phyloP scores from a whole-genome alignment of 2,797 vertebrate species.

The Pipistrellus kuhlii region DNA sequence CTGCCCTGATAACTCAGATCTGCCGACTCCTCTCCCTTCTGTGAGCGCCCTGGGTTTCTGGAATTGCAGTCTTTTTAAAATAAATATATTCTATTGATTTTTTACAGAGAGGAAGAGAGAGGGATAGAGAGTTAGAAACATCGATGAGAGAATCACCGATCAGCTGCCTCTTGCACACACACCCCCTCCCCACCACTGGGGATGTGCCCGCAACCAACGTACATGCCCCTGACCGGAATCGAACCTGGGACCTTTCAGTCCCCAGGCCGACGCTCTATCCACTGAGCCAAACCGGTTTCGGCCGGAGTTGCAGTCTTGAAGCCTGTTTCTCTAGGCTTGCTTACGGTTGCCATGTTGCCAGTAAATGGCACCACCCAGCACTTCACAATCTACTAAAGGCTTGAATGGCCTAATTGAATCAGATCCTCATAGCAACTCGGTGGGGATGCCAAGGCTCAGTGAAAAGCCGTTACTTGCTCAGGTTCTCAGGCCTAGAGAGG shows the following conservation, averaged over 20 bases:
- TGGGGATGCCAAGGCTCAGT: neutral
- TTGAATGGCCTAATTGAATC: neutral
- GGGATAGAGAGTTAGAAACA: too few relatives aligned
- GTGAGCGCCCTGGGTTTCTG: neutral
- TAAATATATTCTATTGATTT: too few relatives aligned
- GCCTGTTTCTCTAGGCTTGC: neutral
- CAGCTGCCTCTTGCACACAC: too few relatives aligned
- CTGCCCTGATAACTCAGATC: neutral
- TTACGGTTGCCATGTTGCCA: neutral
- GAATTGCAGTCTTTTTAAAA: neutral
- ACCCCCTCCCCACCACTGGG: too few relatives aligned
- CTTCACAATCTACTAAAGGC: neutral
- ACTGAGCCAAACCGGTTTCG: too few relatives aligned
- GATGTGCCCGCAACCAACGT: too few relatives aligned
- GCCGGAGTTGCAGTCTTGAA: neutral
- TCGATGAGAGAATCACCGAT: too few relatives aligned
- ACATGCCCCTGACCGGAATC: too few relatives aligned
- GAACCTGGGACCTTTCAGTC: too few relatives aligned
- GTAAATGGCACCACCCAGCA: neutral
- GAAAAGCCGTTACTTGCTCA: neutral
- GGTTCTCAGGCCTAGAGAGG: constrained; percentile 13
- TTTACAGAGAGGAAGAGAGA: too few relatives aligned
- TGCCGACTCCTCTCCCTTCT: neutral
- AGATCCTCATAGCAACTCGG: neutral
- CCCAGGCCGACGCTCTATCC: too few relatives aligned